Base-by-base conservation (phyloP, 64 coral and sea anemone genomes). In the Montipora capricornis region DNA sequence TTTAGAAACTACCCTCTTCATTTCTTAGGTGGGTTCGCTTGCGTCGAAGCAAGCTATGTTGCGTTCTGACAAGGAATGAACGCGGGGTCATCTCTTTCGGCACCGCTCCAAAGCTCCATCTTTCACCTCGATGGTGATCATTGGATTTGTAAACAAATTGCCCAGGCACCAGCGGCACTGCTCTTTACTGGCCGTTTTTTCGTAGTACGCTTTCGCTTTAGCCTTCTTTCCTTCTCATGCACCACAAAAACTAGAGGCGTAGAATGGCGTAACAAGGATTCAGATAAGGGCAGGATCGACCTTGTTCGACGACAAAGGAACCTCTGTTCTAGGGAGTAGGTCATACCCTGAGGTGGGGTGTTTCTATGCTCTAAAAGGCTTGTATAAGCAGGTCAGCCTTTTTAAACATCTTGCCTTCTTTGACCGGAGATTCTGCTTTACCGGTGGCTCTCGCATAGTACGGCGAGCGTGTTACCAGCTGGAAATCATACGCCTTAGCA, bases 211-310 rank as follows among this genome's bases (percentile, higher is more conserved):
- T 93, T 87, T 93, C 9, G 91, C 83, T 93, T 93, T 87, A 80
- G 82, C 91, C 53, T 76, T 87, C 67, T 76, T 52, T 87, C 82
- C 49, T 87, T 76, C 15, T 93, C 91, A 11, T 24, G 53, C 60
- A 93, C 82, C 19, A 87, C 91, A 80, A 47, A 26, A 64, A 79
- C 91, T 93, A 74, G 74, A 49, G 81, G 55, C 59, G 87, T 74
- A 77, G 83, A 87, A 74, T 93, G 74, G 29, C 83, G 37, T 87
- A 93, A 93, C 91, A 93, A 93, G 68, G 20, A 74, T 74, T 92
- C 49, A 57, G 80, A 84, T 11, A 74, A 14, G 17, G 90, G 69
- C 50, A 83, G 83, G 9, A 91, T 7, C 24, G 68, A 92, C 69
- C 29, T 29, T 29, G 47, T 87, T 80, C 74, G 55, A 49, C 53